Evolutionary conservation across 2,113 vertebrate genomes (phyloP), one percentile per base, ranked within the genome.

Genomic region (Heterotis niloticus): DNA sequence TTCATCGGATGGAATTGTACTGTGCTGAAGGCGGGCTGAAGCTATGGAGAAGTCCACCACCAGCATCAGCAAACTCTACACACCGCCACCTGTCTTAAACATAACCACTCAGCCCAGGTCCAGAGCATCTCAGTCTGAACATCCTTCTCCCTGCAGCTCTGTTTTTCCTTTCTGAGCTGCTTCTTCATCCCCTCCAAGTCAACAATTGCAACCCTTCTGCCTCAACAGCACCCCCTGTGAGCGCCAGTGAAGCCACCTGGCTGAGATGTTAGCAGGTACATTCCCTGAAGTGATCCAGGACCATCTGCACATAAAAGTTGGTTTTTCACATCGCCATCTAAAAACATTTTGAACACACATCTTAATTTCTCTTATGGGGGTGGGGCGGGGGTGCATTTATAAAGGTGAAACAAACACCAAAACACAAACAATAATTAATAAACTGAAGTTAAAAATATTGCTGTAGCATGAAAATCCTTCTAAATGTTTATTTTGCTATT

Each of bases 1-100:
- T 70, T 68, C 66, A 78, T 78, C 18, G n/a, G 66, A 18, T 13
- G 69, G 66, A 70, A 29, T 24, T 60, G 12, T 56, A 7, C 29
- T 56, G 51, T 62, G 73, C 59, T 62, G 13, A 14, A 62, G 18
- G 13, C 20, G 16, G 24, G 59, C 44, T n/a, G 13, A 1, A 62
- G 26, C 57, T 23, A 23, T 11, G 57, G 54, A 13, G 71, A 24
- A 3, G 56, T 52, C 71, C 23, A 10, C 69, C 23, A 72, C 11
- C 44, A 52, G 16, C n/a, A 52, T 5, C 44, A 52, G 17, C n/a
- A 52, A 54, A n/a, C 69, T 13, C n/a, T 34, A n/a, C 51, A 34
- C 44, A 14, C 20, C 14, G 10, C 20, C 13, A 62, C 59, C 13
- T 62, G 20, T 62, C 11, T 14, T 62, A 62, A 44, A 2, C 59